A percentile compares a stretch with the other conserved stretches of the same genome.
Evolutionary conservation across 2,797 vertebrate species (phyloP).

Genomic region (Neosilurus hyrtlii): DNA sequence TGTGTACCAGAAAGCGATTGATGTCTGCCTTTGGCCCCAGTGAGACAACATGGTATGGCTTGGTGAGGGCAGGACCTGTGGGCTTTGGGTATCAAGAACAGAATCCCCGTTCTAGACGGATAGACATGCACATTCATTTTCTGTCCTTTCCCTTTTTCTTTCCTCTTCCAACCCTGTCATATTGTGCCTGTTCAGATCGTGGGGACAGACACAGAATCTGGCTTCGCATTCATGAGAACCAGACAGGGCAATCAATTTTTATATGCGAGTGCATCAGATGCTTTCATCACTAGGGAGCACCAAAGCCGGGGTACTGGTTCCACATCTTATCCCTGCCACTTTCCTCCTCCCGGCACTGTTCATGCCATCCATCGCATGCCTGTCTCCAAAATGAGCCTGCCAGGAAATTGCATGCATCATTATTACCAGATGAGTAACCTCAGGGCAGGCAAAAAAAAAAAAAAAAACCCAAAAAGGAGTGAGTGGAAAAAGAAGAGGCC

Average conservation of each 20-base stretch:
- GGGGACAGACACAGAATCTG: conserved; percentile 27
- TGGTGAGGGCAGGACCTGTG: conserved; percentile 14
- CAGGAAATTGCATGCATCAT: conserved; percentile 37
- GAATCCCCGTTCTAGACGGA: conserved; percentile 17
- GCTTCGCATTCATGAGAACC: conserved; percentile 9
- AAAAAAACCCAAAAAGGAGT: background rate
- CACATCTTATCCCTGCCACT: conserved; percentile 39
- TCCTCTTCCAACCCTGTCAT: conserved; percentile 29
- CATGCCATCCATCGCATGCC: conserved; percentile 35
- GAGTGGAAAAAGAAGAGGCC: conserved; percentile 3
- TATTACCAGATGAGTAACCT: conserved; percentile 51
- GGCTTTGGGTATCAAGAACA: conserved; percentile 41
- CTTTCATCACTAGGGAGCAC: conserved; percentile 47
- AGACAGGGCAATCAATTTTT: conserved; percentile 52
- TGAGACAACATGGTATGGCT: conserved; percentile 29
- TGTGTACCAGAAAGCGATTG: conserved; percentile 40
- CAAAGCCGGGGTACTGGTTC: conserved; percentile 24
- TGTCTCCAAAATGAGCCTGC: conserved; percentile 41
- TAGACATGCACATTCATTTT: background rate
- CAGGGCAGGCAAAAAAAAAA: conserved; percentile 9
- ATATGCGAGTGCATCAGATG: conserved; percentile 54
- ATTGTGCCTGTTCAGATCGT: conserved; percentile 37
- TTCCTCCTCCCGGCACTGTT: conserved; percentile 26
- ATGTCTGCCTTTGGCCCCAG: conserved; percentile 29
- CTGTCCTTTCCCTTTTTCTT: background rate